phyloP scores from a whole-genome alignment of 1,140 invertebrate genomes.

The Hyles vespertilio region DNA sequence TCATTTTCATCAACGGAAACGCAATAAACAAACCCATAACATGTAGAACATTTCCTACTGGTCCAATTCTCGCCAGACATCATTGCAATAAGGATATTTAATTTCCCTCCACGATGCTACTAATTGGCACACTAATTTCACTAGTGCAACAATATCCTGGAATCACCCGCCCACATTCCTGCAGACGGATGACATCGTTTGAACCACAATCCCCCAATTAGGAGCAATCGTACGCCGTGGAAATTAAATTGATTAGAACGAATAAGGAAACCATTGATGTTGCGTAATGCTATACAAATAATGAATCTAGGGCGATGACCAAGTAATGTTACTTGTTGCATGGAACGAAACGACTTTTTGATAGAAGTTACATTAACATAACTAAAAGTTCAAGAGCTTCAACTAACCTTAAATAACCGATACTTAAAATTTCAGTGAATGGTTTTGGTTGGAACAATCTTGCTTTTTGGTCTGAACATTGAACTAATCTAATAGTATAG shows the following conservation, averaged over 20 bases:
- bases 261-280: conserved; percentile 16
- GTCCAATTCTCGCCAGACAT: neutral
- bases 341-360: too few relatives aligned
- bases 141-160: conserved; percentile 10
- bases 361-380: too few relatives aligned
- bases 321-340: too few relatives aligned
- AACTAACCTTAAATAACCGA: too few relatives aligned
- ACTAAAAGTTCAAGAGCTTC: too few relatives aligned
- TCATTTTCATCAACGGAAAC: too few relatives aligned
- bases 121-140: conserved; percentile 9
- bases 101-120: conserved; percentile 13
- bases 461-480: too few relatives aligned
- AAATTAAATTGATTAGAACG: conserved; percentile 17
- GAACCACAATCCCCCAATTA: conserved; percentile 21
- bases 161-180: conserved; percentile 19
- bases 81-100: conserved; percentile 17
- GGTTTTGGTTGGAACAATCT: too few relatives aligned
- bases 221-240: conserved; percentile 8
- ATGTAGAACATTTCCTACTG: neutral
- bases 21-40: too few relatives aligned
- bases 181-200: conserved; percentile 23
- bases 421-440: too few relatives aligned
- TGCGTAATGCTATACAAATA: neutral
- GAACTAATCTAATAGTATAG: too few relatives aligned
- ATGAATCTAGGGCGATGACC: too few relatives aligned